These are phyloP conservation scores for Drosophila chauvacae DNA, from an alignment of 1,140 invertebrate species.

Conservation along the genomic window DNA sequence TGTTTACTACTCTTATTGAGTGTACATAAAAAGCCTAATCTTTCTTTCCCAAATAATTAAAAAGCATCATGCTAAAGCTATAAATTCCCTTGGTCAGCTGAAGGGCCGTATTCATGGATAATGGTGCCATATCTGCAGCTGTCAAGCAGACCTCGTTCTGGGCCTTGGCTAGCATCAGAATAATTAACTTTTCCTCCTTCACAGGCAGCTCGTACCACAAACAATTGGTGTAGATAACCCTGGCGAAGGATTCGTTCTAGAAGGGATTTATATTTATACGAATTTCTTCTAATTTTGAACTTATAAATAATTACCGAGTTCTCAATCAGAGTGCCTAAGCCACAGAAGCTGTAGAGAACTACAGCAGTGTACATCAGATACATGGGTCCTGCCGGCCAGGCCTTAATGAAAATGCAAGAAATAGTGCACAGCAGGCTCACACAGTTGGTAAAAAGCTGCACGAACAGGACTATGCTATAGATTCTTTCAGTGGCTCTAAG, in stretches of 20 bases:
- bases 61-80: slow-evolving; percentile 70
- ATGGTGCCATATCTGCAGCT: slow-evolving; percentile 51
- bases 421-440: slow-evolving; percentile 57
- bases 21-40: not conserved
- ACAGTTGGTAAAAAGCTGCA: slow-evolving; percentile 44
- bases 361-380: slow-evolving; percentile 51
- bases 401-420: slow-evolving; percentile 55
- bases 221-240: slow-evolving; percentile 52
- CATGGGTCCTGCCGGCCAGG: slow-evolving; percentile 59
- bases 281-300: not conserved
- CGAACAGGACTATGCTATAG: slow-evolving; percentile 52
- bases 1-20: not conserved
- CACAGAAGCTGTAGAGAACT: slow-evolving; percentile 54
- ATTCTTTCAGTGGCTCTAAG: slow-evolving; percentile 47
- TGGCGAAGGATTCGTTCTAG: slow-evolving; percentile 50
- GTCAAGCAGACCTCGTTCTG: slow-evolving; percentile 55
- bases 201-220: slow-evolving; percentile 65
- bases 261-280: not conserved
- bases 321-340: slow-evolving; percentile 60
- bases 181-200: slow-evolving; percentile 51
- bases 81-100: slow-evolving; percentile 66
- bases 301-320: slow-evolving; percentile 25
- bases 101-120: slow-evolving; percentile 69
- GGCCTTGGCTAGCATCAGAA: slow-evolving; percentile 67
- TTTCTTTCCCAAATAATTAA: slow-evolving; percentile 56